Conservation (phyloP, 2,797 vertebrate species). For the Eurystomus glaucurus region DNA sequence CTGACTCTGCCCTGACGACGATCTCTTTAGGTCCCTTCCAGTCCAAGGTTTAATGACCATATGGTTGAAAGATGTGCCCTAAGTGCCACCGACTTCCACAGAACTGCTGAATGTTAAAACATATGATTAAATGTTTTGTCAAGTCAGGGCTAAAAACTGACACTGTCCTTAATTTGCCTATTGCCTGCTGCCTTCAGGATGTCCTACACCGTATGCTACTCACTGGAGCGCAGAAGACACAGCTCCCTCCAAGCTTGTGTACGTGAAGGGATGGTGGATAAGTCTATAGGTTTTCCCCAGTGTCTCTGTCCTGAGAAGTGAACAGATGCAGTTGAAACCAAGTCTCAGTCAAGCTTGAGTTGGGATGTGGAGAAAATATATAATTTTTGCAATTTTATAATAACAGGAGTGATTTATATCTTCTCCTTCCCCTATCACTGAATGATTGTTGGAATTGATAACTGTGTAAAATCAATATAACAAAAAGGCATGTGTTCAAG, state of each 20-base stretch:
- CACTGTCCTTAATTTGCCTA: not conserved
- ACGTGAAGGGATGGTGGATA: rapidly evolving
- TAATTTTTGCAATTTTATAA: not conserved
- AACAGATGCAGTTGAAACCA: not conserved
- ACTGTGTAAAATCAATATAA: not conserved
- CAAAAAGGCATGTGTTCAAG: not conserved
- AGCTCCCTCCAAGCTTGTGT: not conserved
- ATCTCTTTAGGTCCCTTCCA: not conserved
- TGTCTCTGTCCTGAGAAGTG: not conserved
- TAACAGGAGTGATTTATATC: not conserved
- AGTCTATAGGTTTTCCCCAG: not conserved
- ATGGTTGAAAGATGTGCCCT: not conserved
- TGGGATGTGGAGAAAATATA: not conserved
- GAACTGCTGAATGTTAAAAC: not conserved
- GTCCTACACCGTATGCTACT: no score
- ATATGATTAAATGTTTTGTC: not conserved
- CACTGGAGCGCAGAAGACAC: not conserved
- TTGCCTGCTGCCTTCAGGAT: not conserved
- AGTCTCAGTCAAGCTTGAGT: not conserved
- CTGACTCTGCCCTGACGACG: not conserved
- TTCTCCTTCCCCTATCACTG: not conserved
- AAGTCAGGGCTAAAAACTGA: not conserved
- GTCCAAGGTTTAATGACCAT: not conserved
- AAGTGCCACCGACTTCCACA: not conserved
- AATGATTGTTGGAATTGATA: not conserved